Evolutionary conservation across 2,888 invertebrate genomes (phyloP).

Genomic region (Cataglyphis rosenhaueri): DNA sequence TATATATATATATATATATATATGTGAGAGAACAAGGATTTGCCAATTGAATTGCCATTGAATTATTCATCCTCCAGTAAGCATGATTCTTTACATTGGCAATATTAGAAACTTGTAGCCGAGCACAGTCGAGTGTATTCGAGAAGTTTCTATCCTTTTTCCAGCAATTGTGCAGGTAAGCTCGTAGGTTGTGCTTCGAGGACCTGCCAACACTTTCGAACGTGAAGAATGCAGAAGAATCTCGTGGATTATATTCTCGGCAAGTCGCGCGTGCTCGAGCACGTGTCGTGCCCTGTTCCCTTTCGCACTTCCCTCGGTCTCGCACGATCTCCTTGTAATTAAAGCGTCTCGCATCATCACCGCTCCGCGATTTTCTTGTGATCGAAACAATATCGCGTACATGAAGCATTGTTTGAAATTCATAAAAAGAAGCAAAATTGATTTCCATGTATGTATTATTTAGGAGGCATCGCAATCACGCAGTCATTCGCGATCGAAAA

Average conservation of each 20-base stretch:
- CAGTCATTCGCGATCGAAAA: constrained; percentile 24
- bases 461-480: constrained; percentile 13
- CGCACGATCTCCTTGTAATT: constrained; percentile 54
- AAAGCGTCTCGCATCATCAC: constrained; percentile 43
- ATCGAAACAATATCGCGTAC: constrained; percentile 48
- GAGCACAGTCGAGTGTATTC: background rate
- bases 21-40: background rate
- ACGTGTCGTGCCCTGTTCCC: constrained; percentile 42
- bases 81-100: background rate
- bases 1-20: background rate
- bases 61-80: constrained; percentile 11
- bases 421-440: constrained; percentile 27
- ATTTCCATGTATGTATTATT: constrained; percentile 9
- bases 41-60: background rate
- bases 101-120: background rate
- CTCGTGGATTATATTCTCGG: constrained; percentile 50
- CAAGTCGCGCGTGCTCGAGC: constrained; percentile 53
- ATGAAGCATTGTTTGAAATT: constrained; percentile 39
- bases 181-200: constrained; percentile 4
- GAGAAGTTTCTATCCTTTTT: constrained; percentile 23
- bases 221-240: constrained; percentile 43
- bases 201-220: constrained; percentile 40
- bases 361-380: constrained; percentile 48
- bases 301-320: constrained; percentile 7
- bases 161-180: constrained; percentile 12